phyloP scores from a whole-genome alignment of 2,797 vertebrate species.

The Serranus cabrilla region DNA sequence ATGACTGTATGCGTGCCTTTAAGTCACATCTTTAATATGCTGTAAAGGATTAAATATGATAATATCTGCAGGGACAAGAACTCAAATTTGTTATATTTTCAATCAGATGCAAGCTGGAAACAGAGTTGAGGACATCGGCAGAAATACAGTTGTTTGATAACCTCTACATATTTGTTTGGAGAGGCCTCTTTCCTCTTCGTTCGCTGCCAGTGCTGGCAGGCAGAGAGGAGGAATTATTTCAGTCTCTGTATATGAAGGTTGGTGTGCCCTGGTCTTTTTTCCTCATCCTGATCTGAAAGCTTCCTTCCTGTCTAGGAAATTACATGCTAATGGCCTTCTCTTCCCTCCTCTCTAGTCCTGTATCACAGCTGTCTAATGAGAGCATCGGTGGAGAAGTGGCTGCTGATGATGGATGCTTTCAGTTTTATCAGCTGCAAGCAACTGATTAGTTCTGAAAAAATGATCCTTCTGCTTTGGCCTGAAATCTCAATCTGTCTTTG shows the following conservation, averaged over 20 bases:
- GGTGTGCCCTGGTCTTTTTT: conserved; percentile 50
- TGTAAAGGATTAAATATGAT: background rate
- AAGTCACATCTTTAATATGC: conserved; percentile 14
- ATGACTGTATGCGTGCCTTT: background rate
- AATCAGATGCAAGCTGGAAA: conserved; percentile 16
- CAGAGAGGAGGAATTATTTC: conserved; percentile 39
- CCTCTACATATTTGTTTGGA: conserved; percentile 25
- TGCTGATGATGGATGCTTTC: conserved; percentile 73
- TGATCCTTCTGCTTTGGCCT: conserved; percentile 19
- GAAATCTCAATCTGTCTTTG: conserved; percentile 45
- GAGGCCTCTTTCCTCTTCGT: conserved; percentile 27
- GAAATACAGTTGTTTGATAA: conserved; percentile 20
- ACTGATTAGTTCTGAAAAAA: conserved; percentile 50
- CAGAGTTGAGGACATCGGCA: background rate
- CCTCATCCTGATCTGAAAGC: conserved; percentile 78
- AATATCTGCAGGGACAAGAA: conserved; percentile 3
- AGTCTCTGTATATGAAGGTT: conserved; percentile 61
- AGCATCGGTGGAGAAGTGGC: conserved; percentile 71
- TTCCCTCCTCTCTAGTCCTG: conserved; percentile 63
- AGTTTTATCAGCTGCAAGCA: conserved; percentile 68
- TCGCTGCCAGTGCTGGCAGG: conserved; percentile 32
- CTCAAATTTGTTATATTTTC: conserved; percentile 14
- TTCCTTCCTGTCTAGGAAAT: conserved; percentile 86
- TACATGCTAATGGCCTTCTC: conserved; percentile 77
- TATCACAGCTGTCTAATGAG: conserved; percentile 84